Conservation (phyloP, 2,113 vertebrate species). For the Hoplias malabaricus region DNA sequence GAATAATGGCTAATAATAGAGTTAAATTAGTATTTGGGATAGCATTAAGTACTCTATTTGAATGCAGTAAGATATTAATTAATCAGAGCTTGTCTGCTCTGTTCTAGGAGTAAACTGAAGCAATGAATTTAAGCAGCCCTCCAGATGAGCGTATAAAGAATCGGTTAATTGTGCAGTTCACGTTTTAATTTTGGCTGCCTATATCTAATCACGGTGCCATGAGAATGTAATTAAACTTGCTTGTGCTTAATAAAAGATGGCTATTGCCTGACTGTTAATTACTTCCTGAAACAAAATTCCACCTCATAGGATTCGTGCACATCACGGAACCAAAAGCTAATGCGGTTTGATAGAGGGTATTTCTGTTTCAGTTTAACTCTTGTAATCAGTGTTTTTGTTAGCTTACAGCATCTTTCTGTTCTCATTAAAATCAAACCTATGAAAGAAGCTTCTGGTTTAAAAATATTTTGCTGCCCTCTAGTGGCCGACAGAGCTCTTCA, state of each 20-base stretch:
- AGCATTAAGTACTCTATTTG: background rate
- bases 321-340: background rate
- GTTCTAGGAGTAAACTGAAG: background rate
- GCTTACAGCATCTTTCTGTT: too few relatives aligned
- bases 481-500: background rate
- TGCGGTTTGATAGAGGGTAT: background rate
- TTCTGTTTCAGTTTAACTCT: background rate
- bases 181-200: constrained; percentile 25
- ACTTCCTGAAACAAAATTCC: constrained; percentile 2
- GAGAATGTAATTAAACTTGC: constrained; percentile 21
- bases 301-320: background rate
- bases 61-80: background rate
- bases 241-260: constrained; percentile 30
- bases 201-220: constrained; percentile 1
- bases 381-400: too few relatives aligned
- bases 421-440: too few relatives aligned
- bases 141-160: background rate
- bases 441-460: too few relatives aligned
- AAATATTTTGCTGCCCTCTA: constrained; percentile 36
- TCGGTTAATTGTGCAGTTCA: background rate
- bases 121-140: constrained; percentile 10
- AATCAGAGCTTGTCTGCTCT: background rate
- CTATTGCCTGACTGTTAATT: constrained; percentile 22
- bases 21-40: too few relatives aligned
- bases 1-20: background rate